phyloP scores from a whole-genome alignment of 2,797 vertebrate species.

The Typhlichthys subterraneus region DNA sequence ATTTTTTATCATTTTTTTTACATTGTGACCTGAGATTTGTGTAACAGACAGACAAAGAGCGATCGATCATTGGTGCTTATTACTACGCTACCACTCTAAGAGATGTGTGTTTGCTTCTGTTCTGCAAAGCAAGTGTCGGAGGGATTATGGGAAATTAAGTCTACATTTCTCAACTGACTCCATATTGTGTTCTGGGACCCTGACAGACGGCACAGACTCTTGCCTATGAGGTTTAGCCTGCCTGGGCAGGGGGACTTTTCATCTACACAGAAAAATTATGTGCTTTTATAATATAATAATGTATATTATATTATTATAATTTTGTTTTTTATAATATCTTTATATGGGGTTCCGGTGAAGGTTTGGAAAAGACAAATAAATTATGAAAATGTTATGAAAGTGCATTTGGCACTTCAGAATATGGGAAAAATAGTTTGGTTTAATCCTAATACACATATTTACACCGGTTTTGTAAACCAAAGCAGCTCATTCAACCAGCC shows the following conservation, averaged over 20 bases:
- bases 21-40: slow-evolving; percentile 60
- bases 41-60: background rate
- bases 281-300: no score
- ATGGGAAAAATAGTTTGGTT: background rate
- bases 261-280: slow-evolving; percentile 13
- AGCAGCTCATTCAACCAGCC: slow-evolving; percentile 64
- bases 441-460: background rate
- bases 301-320: background rate
- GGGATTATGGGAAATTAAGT: slow-evolving; percentile 37
- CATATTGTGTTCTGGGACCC: background rate
- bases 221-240: background rate
- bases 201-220: background rate
- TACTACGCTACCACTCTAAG: slow-evolving; percentile 41
- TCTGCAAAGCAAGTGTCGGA: slow-evolving; percentile 30
- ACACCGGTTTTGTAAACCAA: slow-evolving; percentile 16
- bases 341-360: slow-evolving; percentile 41
- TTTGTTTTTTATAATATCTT: slow-evolving; percentile 18
- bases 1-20: slow-evolving; percentile 29
- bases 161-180: slow-evolving; percentile 21
- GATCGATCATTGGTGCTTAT: slow-evolving; percentile 65
- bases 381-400: background rate
- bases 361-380: background rate
- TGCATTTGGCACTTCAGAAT: no score
- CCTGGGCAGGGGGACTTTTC: slow-evolving; percentile 11
- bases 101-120: slow-evolving; percentile 34